phyloP scores from a whole-genome alignment of 30 jellyfish, hydroid and myxozoan species.

The Pseudorhiza aurosa region DNA sequence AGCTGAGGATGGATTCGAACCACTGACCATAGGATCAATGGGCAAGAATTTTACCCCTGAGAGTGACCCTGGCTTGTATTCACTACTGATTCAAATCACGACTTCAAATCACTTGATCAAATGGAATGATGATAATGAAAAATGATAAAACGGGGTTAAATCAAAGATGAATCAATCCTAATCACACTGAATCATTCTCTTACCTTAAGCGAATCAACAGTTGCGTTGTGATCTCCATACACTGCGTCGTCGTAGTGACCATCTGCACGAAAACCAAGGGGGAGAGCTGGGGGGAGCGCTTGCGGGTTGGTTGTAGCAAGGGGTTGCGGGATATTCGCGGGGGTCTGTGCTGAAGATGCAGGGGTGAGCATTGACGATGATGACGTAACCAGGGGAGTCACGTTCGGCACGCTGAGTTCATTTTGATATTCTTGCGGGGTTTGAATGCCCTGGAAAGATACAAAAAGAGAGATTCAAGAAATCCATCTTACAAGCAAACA shows the following conservation, averaged over 20 bases:
- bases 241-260: slow-evolving; percentile 18
- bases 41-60: too few relatives aligned
- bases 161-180: too few relatives aligned
- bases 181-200: too few relatives aligned
- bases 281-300: slow-evolving; percentile 44
- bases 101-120: too few relatives aligned
- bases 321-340: slow-evolving; percentile 14
- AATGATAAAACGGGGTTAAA: too few relatives aligned
- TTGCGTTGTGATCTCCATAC: slow-evolving; percentile 32
- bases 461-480: too few relatives aligned
- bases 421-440: slow-evolving; percentile 38
- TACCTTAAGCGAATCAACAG: slow-evolving; percentile 59
- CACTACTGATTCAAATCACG: too few relatives aligned
- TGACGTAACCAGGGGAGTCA: slow-evolving; percentile 1
- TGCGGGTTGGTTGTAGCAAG: slow-evolving; percentile 15
- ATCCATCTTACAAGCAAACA: too few relatives aligned
- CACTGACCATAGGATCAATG: too few relatives aligned
- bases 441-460: slow-evolving; percentile 43
- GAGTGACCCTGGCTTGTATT: too few relatives aligned
- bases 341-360: slow-evolving; percentile 23
- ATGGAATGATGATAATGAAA: too few relatives aligned
- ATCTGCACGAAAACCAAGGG: slow-evolving; percentile 28
- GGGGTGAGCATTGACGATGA: slow-evolving; percentile 8
- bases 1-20: too few relatives aligned
- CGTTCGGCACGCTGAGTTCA: slow-evolving; percentile 13